Evolutionary conservation across 2,888 invertebrate species (phyloP).

Genomic region (Lysandra coridon): DNA sequence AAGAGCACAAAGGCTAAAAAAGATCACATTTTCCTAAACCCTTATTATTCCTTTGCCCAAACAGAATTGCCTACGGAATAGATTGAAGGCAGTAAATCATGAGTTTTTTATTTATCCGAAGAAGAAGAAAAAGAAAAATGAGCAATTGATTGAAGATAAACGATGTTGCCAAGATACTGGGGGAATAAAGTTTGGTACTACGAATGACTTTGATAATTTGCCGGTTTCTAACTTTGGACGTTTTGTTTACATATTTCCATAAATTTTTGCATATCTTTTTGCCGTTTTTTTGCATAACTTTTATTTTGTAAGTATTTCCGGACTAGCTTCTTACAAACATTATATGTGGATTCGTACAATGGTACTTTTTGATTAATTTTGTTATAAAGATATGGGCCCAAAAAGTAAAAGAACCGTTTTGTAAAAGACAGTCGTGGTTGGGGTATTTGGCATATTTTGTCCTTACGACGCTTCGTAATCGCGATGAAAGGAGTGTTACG

Average conservation of each 20-base stretch:
- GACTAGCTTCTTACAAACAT: too few species aligned
- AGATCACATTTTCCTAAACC: slow-evolving; percentile 22
- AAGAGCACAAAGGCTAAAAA: slow-evolving; percentile 23
- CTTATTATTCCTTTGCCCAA: slow-evolving; percentile 25
- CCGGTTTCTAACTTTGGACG: not conserved
- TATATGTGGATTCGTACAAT: too few species aligned
- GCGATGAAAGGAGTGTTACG: too few species aligned
- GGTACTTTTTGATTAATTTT: too few species aligned
- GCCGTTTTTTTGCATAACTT: too few species aligned
- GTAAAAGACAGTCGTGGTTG: too few species aligned
- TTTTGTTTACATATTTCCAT: not conserved
- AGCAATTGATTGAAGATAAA: slow-evolving; percentile 31
- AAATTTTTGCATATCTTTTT: not conserved
- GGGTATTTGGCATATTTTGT: too few species aligned
- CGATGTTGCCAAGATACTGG: slow-evolving; percentile 21
- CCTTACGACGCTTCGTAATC: too few species aligned
- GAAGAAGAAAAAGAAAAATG: slow-evolving; percentile 24
- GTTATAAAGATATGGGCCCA: too few species aligned
- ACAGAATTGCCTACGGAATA: slow-evolving; percentile 28
- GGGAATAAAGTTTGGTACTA: slow-evolving; percentile 16
- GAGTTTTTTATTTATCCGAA: slow-evolving; percentile 28
- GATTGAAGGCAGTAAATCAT: slow-evolving; percentile 25
- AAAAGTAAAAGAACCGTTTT: too few species aligned
- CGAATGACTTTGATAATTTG: slow-evolving; percentile 18
- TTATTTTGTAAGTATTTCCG: too few species aligned